Conservation (phyloP, 2,888 invertebrate genomes). For the Aspidapion aeneum region DNA sequence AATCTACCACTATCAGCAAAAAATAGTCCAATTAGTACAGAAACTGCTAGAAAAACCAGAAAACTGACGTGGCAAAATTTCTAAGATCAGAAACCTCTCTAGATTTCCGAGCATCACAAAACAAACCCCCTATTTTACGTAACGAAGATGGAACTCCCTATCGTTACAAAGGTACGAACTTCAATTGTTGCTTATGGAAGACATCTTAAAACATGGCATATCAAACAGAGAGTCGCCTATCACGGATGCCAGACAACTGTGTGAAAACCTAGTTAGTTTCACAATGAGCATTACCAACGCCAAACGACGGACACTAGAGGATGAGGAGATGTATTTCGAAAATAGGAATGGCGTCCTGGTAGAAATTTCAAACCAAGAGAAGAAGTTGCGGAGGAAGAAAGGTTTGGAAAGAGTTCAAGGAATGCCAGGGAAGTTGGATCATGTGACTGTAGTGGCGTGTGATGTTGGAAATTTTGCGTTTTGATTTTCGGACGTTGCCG, state of each 20-base stretch:
- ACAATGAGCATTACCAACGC: constrained; percentile 76
- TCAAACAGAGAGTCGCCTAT: constrained; percentile 56
- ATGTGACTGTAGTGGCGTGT: constrained; percentile 81
- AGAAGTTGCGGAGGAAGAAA: constrained; percentile 62
- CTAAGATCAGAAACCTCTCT: constrained; percentile 46
- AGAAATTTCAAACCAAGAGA: constrained; percentile 60
- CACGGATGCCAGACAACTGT: constrained; percentile 61
- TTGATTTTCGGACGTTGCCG: too few relatives aligned
- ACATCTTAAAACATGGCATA: constrained; percentile 60
- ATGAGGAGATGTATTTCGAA: constrained; percentile 70
- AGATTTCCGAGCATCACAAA: constrained; percentile 36
- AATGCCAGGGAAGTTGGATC: constrained; percentile 85
- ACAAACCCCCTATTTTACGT: constrained; percentile 43
- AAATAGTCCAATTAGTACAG: not conserved
- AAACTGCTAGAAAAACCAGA: not conserved
- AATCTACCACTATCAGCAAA: not conserved
- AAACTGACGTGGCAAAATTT: constrained; percentile 37
- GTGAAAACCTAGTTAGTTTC: constrained; percentile 72
- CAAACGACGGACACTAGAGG: constrained; percentile 78
- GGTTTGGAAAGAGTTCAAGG: constrained; percentile 67
- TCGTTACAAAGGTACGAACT: constrained; percentile 71
- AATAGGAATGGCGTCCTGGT: constrained; percentile 54
- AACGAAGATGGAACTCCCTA: constrained; percentile 49
- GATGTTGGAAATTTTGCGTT: constrained; percentile 56
- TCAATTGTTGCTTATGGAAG: constrained; percentile 70